Base-by-base conservation (phyloP, 2,888 invertebrate species). In the Eugnorisma glareosa region DNA sequence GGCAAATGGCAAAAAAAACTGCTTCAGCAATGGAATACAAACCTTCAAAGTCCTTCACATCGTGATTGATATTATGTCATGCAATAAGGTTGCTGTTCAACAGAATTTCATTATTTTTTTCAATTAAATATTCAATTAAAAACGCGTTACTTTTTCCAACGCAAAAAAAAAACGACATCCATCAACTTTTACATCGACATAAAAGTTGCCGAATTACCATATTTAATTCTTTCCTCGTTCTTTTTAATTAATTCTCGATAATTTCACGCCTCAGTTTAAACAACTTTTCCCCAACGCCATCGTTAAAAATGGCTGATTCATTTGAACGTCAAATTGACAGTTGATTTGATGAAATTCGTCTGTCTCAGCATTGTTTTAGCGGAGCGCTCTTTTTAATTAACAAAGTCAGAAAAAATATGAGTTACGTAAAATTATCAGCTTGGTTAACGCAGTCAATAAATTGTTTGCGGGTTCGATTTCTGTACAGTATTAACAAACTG, bases 221-320 rank as follows among this genome's bases (percentile, higher is more conserved):
- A 84, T 82, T 77, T 66, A 68, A 73, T 87, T 76, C 76, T 21
- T 73, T 35, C 57, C 67, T 28, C 37, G n/a, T 37, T 35, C 31
- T 24, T 35, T 80, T 77, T 82, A 77, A 85, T 83, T 81, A 84
- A 81, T 71, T 82, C 79, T 77, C 77, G 57, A 82, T 76, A 81
- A 82, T 78, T 84, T 81, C 51, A 43, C 74, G 81, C 68, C 73
- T 57, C 35, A 64, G 64, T 59, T 86, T 79, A 64, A 37, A 71
- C 35, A 79, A 77, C 67, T 86, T 87, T 76, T 72, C 81, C 67
- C 31, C 18, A 40, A 28, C 40, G 64, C 66, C 75, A 70, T 88
- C 88, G 81, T 86, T 86, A 86, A 77, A 87, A 79, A 72, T 75
- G 57, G 66, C 73, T 51, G 73, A 82, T 87, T 86, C 82, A 67